Evolutionary conservation across 2,888 invertebrate genomes (phyloP).

Genomic region (Shargacucullia verbasci): DNA sequence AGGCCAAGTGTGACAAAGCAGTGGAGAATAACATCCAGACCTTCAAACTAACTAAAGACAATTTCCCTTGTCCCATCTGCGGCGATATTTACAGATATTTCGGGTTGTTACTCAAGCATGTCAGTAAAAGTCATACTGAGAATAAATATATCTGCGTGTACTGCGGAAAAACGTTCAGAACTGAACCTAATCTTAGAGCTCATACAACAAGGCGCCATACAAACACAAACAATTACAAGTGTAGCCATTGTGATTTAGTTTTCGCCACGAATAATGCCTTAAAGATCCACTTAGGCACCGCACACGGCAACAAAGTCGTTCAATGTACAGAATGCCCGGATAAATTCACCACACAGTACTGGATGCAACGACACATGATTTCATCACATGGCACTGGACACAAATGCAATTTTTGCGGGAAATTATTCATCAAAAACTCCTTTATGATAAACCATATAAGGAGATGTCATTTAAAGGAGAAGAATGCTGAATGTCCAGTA

Average conservation of each 20-base stretch:
- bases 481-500: slow-evolving; percentile 74
- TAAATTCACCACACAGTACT: slow-evolving; percentile 72
- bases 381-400: slow-evolving; percentile 71
- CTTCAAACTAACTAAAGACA: slow-evolving; percentile 71
- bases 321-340: slow-evolving; percentile 74
- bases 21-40: slow-evolving; percentile 67
- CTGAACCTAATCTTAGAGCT: slow-evolving; percentile 72
- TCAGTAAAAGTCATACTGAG: slow-evolving; percentile 70
- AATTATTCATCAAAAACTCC: slow-evolving; percentile 74
- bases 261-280: slow-evolving; percentile 66
- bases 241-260: slow-evolving; percentile 64
- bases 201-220: slow-evolving; percentile 71
- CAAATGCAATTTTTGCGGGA: slow-evolving; percentile 73
- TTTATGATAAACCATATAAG: slow-evolving; percentile 75
- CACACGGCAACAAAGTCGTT: slow-evolving; percentile 68
- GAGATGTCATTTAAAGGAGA: slow-evolving; percentile 77
- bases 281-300: slow-evolving; percentile 69
- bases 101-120: slow-evolving; percentile 70
- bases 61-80: slow-evolving; percentile 75
- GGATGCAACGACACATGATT: slow-evolving; percentile 73
- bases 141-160: slow-evolving; percentile 76
- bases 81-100: slow-evolving; percentile 71
- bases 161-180: slow-evolving; percentile 74
- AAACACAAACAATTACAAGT: slow-evolving; percentile 61
- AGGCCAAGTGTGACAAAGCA: slow-evolving; percentile 61